These are phyloP conservation scores for Siphamia tubifer DNA, from an alignment of 2,113 vertebrate species.

Conservation along the genomic window DNA sequence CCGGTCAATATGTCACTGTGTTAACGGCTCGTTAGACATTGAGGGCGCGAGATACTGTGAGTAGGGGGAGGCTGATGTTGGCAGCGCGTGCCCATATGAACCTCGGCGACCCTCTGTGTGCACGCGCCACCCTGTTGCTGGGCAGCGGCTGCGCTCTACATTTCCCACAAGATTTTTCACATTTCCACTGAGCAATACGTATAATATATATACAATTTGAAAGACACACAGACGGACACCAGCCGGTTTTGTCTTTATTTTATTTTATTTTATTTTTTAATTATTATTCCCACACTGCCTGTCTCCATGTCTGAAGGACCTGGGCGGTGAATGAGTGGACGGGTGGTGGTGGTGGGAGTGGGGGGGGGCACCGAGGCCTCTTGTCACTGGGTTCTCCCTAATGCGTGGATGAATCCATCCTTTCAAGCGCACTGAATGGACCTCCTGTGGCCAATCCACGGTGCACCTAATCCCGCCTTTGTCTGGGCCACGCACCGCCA, in stretches of 20 bases:
- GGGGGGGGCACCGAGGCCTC: background rate
- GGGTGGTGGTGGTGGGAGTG: too few species aligned
- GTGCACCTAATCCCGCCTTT: slow-evolving; percentile 55
- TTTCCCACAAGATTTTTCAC: background rate
- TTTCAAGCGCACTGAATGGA: slow-evolving; percentile 14
- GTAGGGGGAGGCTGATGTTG: background rate
- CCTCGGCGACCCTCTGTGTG: slow-evolving; percentile 60
- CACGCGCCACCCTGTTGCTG: slow-evolving; percentile 74
- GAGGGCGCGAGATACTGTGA: slow-evolving; percentile 34
- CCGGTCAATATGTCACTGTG: slow-evolving; percentile 52
- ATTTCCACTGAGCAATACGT: background rate
- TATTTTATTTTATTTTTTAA: too few species aligned
- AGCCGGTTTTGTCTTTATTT: background rate
- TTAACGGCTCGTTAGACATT: slow-evolving; percentile 60
- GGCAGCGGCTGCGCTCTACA: slow-evolving; percentile 49
- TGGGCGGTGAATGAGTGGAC: background rate
- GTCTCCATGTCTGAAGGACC: background rate
- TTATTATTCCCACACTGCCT: background rate
- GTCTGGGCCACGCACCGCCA: slow-evolving; percentile 35
- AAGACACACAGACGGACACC: background rate
- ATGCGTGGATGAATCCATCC: slow-evolving; percentile 47
- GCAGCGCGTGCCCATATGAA: slow-evolving; percentile 55
- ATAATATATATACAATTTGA: too few species aligned
- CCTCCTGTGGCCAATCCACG: slow-evolving; percentile 30
- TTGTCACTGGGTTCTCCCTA: slow-evolving; percentile 10